phyloP scores from a whole-genome alignment of 1,140 invertebrate species.

The Planococcus citri region DNA sequence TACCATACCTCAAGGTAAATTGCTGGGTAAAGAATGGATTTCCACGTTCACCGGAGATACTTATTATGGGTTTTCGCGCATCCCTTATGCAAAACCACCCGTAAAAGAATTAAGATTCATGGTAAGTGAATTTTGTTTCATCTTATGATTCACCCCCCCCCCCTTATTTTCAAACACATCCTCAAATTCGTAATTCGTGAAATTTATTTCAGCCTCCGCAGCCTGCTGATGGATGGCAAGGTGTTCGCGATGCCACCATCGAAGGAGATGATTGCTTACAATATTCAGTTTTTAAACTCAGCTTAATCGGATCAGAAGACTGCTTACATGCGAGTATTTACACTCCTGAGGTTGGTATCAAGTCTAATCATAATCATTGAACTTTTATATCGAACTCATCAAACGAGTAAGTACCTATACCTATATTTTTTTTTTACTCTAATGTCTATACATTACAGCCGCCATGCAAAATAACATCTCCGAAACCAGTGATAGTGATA shows the following conservation, averaged over 20 bases:
- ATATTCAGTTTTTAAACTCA: constrained; percentile 41
- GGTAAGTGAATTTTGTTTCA: too few relatives aligned
- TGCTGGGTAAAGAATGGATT: not conserved
- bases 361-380: not conserved
- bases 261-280: constrained; percentile 56
- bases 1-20: not conserved
- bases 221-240: constrained; percentile 34
- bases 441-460: not conserved
- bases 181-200: too few relatives aligned
- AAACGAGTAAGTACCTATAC: too few relatives aligned
- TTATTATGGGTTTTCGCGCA: constrained; percentile 35
- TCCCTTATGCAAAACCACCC: constrained; percentile 45
- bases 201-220: constrained; percentile 25
- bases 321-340: constrained; percentile 74
- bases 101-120: constrained; percentile 40
- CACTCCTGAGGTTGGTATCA: constrained; percentile 38
- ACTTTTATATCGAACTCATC: not conserved
- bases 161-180: too few relatives aligned
- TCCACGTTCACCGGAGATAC: not conserved
- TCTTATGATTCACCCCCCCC: too few relatives aligned
- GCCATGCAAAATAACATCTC: not conserved
- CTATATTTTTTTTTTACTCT: too few relatives aligned
- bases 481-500: not conserved
- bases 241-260: constrained; percentile 43
- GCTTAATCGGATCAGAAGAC: constrained; percentile 50